Conservation (phyloP, 2,113 vertebrate species). For the Microcebus murinus region DNA sequence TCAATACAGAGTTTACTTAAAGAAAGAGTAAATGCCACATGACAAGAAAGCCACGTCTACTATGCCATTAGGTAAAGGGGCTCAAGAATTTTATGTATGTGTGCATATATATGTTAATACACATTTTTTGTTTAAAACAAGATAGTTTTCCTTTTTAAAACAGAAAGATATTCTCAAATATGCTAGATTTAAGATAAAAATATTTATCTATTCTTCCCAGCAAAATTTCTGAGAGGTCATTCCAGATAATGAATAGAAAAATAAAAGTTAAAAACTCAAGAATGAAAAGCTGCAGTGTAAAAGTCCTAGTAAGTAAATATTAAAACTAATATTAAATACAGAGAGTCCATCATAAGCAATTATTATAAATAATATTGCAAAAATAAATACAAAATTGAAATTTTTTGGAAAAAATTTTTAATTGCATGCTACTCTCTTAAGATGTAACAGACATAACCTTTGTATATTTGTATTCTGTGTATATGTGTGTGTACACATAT, state of each 20-base stretch:
- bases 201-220: background rate
- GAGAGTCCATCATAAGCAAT: background rate
- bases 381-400: background rate
- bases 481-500: background rate
- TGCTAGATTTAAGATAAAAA: background rate
- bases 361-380: background rate
- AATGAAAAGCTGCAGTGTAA: background rate
- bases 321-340: background rate
- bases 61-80: background rate
- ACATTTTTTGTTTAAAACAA: background rate
- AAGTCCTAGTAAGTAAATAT: background rate
- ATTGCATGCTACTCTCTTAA: background rate
- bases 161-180: background rate
- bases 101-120: background rate
- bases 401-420: background rate
- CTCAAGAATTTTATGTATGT: background rate
- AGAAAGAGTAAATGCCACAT: background rate
- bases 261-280: background rate
- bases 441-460: background rate
- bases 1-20: background rate
- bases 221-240: background rate
- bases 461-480: background rate
- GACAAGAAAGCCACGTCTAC: background rate
- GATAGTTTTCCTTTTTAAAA: background rate
- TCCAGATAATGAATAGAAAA: background rate